phyloP scores from a whole-genome alignment of 2,888 invertebrate species.

The Cataglyphis rosenhaueri region DNA sequence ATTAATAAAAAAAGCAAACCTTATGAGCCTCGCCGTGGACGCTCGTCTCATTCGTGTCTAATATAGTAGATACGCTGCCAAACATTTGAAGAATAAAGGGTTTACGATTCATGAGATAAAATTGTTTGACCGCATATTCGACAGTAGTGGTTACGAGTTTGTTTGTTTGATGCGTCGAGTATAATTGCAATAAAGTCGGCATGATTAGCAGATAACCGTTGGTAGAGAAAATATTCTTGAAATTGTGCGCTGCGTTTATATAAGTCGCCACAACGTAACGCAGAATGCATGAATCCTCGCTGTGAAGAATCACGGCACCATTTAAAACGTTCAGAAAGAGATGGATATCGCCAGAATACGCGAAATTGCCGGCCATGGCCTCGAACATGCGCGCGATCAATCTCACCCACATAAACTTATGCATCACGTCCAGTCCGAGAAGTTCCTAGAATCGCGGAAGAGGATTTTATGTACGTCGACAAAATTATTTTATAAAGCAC shows the following conservation, averaged over 20 bases:
- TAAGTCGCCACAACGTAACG: constrained; percentile 98
- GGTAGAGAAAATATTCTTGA: constrained; percentile 99
- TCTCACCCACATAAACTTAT: constrained; percentile 99
- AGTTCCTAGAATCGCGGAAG: constrained; percentile 88
- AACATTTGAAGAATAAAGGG: constrained; percentile 99
- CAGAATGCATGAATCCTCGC: constrained; percentile 98
- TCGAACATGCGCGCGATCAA: constrained; percentile 98
- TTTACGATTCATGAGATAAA: constrained; percentile 98
- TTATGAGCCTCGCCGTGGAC: constrained; percentile 97
- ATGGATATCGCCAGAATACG: constrained; percentile 98
- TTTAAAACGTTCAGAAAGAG: constrained; percentile 98
- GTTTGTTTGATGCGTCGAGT: constrained; percentile 99
- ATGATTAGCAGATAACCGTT: constrained; percentile 99
- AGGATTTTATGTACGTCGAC: background rate
- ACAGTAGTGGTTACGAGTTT: constrained; percentile 97
- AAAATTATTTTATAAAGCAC: background rate
- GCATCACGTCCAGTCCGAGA: constrained; percentile 96
- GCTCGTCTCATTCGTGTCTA: constrained; percentile 96
- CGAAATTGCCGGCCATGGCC: constrained; percentile 99
- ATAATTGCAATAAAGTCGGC: constrained; percentile 98
- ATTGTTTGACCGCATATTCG: constrained; percentile 99
- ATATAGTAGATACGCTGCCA: constrained; percentile 98
- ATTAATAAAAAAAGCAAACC: constrained; percentile 85
- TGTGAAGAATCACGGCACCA: constrained; percentile 97
- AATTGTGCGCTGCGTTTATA: constrained; percentile 98